Evolutionary conservation across 2,797 vertebrate species (phyloP).

Genomic region (Micrastur ruficollis): DNA sequence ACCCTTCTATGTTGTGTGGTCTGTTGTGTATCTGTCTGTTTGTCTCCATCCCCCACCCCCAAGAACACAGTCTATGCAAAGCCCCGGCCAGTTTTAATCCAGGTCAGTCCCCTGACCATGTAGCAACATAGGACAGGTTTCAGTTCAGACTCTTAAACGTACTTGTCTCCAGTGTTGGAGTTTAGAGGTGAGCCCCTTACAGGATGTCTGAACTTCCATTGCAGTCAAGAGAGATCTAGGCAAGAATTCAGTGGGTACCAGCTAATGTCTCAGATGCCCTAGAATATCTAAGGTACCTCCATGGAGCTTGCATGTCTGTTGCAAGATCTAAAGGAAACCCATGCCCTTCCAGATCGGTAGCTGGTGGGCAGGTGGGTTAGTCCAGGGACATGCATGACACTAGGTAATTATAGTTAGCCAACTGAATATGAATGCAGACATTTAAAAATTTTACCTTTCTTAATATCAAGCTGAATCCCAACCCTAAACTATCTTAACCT

Average conservation of each 20-base stretch:
- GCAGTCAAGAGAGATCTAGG: background rate
- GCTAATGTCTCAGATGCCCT: background rate
- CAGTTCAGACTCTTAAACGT: background rate
- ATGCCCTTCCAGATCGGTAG: background rate
- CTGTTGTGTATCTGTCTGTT: background rate
- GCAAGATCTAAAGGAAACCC: background rate
- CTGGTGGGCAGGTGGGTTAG: background rate
- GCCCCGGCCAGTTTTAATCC: background rate
- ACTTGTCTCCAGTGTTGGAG: background rate
- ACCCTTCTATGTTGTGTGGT: background rate
- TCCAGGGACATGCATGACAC: background rate
- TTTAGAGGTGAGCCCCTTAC: background rate
- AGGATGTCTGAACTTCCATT: background rate
- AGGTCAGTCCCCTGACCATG: background rate
- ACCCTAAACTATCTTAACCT: background rate
- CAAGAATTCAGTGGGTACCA: background rate
- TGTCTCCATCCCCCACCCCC: background rate
- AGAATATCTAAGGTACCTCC: background rate
- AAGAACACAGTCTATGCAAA: background rate
- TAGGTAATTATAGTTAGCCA: background rate
- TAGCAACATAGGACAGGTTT: background rate
- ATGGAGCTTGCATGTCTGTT: background rate
- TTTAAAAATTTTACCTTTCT: background rate
- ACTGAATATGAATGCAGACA: background rate
- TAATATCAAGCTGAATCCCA: background rate